Evolutionary conservation across 2,113 vertebrate species (phyloP).

Genomic region (Spea multiplicata): DNA sequence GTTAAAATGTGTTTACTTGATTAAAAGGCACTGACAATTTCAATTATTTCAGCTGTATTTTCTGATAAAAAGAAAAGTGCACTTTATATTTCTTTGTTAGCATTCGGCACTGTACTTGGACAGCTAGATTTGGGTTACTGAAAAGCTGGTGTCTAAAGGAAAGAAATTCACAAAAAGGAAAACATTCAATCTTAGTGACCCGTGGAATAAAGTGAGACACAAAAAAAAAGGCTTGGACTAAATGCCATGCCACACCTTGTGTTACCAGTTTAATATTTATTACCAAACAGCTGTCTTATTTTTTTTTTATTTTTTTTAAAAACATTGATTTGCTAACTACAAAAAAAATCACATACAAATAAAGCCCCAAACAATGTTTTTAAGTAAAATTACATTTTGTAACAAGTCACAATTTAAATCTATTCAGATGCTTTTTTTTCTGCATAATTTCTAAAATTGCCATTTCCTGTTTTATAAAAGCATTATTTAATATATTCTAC

Average conservation of each 20-base stretch:
- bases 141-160: slow-evolving; percentile 15
- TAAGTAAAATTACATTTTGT: neutral
- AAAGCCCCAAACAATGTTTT: neutral
- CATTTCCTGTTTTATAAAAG: neutral
- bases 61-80: slow-evolving; percentile 59
- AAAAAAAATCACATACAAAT: neutral
- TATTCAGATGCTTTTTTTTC: neutral
- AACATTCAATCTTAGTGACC: slow-evolving; percentile 46
- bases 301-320: neutral
- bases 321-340: neutral
- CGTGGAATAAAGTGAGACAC: slow-evolving; percentile 25
- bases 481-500: slow-evolving; percentile 4
- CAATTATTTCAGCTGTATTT: slow-evolving; percentile 78
- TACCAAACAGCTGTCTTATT: slow-evolving; percentile 17
- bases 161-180: slow-evolving; percentile 36
- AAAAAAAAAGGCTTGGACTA: slow-evolving; percentile 8
- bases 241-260: slow-evolving; percentile 12
- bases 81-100: slow-evolving; percentile 66
- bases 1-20: slow-evolving; percentile 91
- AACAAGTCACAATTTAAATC: neutral
- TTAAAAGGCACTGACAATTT: slow-evolving; percentile 81
- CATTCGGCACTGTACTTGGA: slow-evolving; percentile 48
- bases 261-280: slow-evolving; percentile 29
- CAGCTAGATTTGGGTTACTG: slow-evolving; percentile 20
- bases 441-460: too few species aligned